Base-by-base conservation (phyloP, 1,140 invertebrate species). In the Ceratina australensis region DNA sequence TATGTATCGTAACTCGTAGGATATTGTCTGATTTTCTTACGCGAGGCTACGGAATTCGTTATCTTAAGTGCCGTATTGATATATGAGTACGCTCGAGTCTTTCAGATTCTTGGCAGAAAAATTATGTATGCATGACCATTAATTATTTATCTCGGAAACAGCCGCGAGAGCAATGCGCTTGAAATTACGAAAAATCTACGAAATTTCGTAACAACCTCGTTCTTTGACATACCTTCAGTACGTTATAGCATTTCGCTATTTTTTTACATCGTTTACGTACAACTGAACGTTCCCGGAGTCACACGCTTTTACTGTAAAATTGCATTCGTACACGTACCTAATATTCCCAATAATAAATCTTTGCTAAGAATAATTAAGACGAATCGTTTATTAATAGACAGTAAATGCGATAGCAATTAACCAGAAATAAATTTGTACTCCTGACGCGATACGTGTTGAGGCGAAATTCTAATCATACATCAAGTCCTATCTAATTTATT, bases 21-120 rank as follows among this genome's bases (percentile, higher is more conserved):
- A 50, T 13, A 20, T 50, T 49, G 22, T 26, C 0, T 26, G 64
- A 49, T 65, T 65, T 49, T 49, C 42, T 65, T 20, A 16, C 28
- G n/a, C 42, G 42, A 16, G 4, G 24, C 57, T 5, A 24, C 22
- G 63, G 20, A 24, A 42, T 49, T 65, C 33, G 63, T 49, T 65
- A 65, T 65, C 63, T 65, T 18, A 49, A 65, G 15, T 65, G 42
- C 16, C 7, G 2, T 24, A 42, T 24, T 65, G 63, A 65, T 65
- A 49, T 49, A 65, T 49, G 63, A 49, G 42, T 42, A 20, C 22
- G 22, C 63, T 47, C 22, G 22, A 47, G 63, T 22, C 24, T 66
- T 47, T 42, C 42, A 26, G 47, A 10, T 26, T 20, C 64, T 12
- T 24, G 16, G 3, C 18, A 18, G 42, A 50, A 50, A 66, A 66